A percentile compares a stretch with the other conserved stretches of the same genome.
These are phyloP conservation scores for Plebejus melissa DNA, from an alignment of 2,888 invertebrate species.

Conservation along the genomic window DNA sequence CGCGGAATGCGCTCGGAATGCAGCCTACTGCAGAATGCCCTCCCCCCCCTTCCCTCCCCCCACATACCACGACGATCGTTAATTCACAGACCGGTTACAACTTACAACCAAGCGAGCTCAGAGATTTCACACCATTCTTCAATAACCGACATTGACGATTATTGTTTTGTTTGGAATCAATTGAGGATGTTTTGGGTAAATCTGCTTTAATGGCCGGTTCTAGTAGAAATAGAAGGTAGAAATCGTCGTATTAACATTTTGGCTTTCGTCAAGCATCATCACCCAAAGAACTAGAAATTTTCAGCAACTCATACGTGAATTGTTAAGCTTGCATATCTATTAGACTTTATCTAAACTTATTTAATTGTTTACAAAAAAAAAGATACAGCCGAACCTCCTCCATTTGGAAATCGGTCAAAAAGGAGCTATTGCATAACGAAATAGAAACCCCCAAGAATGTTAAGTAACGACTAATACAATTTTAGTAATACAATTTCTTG, in stretches of 20 bases:
- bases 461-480: neutral
- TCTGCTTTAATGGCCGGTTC: neutral
- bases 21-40: constrained; percentile 53
- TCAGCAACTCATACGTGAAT: too few relatives aligned
- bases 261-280: neutral
- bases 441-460: neutral
- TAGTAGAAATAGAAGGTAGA: neutral
- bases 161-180: neutral
- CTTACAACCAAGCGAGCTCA: constrained; percentile 25
- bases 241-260: neutral
- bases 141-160: constrained; percentile 16
- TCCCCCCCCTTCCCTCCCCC: constrained; percentile 45
- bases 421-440: neutral
- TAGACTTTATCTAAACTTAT: too few relatives aligned
- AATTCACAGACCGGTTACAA: constrained; percentile 47
- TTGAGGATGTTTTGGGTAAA: neutral
- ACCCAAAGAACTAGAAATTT: neutral
- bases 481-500: neutral
- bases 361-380: neutral
- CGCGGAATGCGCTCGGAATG: constrained; percentile 65
- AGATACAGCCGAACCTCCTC: too few relatives aligned
- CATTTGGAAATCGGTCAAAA: neutral
- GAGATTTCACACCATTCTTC: constrained; percentile 28
- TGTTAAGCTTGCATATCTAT: too few relatives aligned
- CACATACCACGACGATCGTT: constrained; percentile 33